Percentiles rank a stretch among this genome's conserved stretches.
Evolutionary conservation across 1,140 invertebrate genomes (phyloP).

Genomic region (Sitobion miscanthi): DNA sequence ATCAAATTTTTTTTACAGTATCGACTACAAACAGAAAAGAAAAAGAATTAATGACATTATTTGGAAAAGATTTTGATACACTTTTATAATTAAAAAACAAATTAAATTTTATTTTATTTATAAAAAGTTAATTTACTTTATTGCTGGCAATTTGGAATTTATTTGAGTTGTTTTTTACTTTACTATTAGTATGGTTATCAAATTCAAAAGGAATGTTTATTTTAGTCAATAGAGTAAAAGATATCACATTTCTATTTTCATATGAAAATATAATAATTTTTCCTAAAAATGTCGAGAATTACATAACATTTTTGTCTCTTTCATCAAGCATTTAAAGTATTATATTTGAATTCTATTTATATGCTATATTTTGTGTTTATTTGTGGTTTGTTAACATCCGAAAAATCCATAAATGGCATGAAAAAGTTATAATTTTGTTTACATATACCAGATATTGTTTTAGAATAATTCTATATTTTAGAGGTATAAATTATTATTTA

Average conservation of each 20-base stretch:
- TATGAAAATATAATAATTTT: not conserved
- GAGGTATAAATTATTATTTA: not conserved
- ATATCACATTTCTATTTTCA: not conserved
- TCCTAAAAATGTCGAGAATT: not conserved
- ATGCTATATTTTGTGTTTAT: not conserved
- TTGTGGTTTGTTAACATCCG: not conserved
- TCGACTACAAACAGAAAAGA: not conserved
- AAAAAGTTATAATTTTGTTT: constrained; percentile 12
- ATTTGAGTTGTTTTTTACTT: not conserved
- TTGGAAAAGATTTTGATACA: not conserved
- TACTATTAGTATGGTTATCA: not conserved
- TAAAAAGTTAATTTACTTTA: not conserved
- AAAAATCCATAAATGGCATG: not conserved
- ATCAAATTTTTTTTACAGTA: not conserved
- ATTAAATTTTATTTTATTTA: constrained; percentile 3
- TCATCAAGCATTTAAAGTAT: not conserved
- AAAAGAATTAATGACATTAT: not conserved
- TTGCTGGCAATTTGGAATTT: not conserved
- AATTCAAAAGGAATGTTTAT: not conserved
- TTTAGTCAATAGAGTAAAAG: not conserved
- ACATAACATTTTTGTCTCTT: not conserved
- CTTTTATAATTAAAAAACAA: not conserved
- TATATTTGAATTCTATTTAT: not conserved
- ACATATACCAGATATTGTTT: not conserved
- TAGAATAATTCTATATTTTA: not conserved